Evolutionary conservation across 2,797 vertebrate species (phyloP).

Genomic region (Gobionotothen gibberifrons): DNA sequence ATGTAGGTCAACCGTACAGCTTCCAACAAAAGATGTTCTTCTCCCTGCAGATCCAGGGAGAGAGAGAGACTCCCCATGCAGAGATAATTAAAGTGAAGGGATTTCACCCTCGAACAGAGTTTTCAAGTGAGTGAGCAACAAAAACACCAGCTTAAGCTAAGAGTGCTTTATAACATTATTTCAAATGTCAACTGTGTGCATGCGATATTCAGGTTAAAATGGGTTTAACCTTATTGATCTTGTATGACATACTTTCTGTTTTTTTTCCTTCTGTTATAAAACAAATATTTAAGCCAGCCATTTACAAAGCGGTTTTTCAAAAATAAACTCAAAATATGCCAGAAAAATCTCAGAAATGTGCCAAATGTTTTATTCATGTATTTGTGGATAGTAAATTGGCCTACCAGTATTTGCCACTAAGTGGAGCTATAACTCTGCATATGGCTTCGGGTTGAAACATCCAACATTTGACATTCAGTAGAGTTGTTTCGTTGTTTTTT

Average conservation of each 20-base stretch:
- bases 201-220: neutral
- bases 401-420: slow-evolving; percentile 40
- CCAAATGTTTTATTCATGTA: neutral
- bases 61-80: neutral
- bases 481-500: neutral
- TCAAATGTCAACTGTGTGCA: neutral
- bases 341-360: neutral
- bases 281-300: neutral
- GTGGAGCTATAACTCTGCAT: slow-evolving; percentile 50
- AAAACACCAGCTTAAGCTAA: neutral
- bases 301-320: slow-evolving; percentile 4
- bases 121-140: slow-evolving; percentile 16
- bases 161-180: neutral
- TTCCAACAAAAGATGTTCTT: slow-evolving; percentile 9
- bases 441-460: neutral
- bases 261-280: neutral
- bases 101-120: slow-evolving; percentile 21
- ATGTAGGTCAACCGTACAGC: slow-evolving; percentile 6
- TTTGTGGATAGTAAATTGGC: neutral
- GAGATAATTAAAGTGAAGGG: neutral
- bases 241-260: neutral
- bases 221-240: neutral
- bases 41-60: neutral
- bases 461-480: neutral
- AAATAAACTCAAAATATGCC: neutral